These are phyloP conservation scores for Latrodectus geometricus DNA, from an alignment of 1,140 invertebrate species.

Conservation along the genomic window DNA sequence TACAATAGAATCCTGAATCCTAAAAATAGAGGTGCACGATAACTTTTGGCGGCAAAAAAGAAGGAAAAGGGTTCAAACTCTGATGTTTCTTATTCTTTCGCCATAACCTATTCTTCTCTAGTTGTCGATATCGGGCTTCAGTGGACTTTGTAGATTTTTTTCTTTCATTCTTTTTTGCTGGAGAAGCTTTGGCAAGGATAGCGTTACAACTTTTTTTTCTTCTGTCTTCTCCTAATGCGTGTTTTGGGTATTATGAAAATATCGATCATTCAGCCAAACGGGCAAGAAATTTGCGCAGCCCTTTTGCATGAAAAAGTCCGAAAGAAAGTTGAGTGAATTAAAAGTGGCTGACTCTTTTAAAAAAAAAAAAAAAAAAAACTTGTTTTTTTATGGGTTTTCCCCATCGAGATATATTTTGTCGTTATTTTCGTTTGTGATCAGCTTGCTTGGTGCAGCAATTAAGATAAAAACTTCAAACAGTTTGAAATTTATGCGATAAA, in stretches of 20 bases:
- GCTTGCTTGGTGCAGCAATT: too few relatives aligned
- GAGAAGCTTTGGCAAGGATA: neutral
- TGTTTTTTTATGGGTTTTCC: too few relatives aligned
- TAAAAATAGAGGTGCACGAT: conserved; percentile 31
- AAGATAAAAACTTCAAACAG: too few relatives aligned
- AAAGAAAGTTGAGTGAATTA: neutral
- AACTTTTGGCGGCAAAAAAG: neutral
- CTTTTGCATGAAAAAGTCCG: conserved; percentile 24
- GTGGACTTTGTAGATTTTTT: neutral
- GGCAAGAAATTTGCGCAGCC: too few relatives aligned
- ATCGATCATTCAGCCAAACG: neutral
- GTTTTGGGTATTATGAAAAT: conserved; percentile 23
- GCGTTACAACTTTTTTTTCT: conserved; percentile 5
- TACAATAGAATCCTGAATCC: conserved; percentile 33
- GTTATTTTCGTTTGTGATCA: too few relatives aligned
- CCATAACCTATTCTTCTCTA: neutral
- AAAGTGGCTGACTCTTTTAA: too few relatives aligned
- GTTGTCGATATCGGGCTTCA: conserved; percentile 37
- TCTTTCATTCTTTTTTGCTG: neutral
- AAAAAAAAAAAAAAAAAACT: too few relatives aligned
- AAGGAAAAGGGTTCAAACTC: too few relatives aligned
- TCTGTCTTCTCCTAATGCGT: conserved; percentile 5
- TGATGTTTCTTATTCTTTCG: too few relatives aligned
- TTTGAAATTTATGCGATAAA: too few relatives aligned
- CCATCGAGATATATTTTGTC: too few relatives aligned